Evolutionary conservation across 2,113 vertebrate species (phyloP), one percentile per base, ranked within the genome.

Genomic region (Nansenia antarctica): DNA sequence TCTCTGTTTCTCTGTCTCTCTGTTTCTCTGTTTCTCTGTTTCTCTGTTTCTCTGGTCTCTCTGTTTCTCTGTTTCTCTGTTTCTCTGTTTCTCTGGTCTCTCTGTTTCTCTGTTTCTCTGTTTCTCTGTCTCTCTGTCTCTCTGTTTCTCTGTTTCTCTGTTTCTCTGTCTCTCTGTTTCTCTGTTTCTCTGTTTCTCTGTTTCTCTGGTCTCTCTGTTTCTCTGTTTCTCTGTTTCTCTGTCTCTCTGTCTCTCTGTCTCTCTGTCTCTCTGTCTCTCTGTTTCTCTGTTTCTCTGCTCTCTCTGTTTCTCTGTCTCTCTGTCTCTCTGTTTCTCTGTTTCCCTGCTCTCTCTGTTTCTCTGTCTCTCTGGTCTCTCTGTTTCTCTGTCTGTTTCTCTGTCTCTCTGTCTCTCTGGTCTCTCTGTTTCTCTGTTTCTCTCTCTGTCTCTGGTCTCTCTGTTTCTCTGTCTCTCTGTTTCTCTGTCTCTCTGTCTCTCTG

Each of bases 321-420:
- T 58, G 37, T 27, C 53, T 54, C 22, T 24, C 24, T 54, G 8
- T 27, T 55, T n/a, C n/a, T 8, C 11, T 37, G 9, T 63, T 31
- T 59, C 5, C 52, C 30, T 39, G 9, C 35, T 60, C 35, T 18
- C 8, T 62, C 9, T 5, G 5, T n/a, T 5, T 37, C 47, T 45
- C 26, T 24, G 32, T 73, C 72, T 54, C 12, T 29, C 34, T 64
- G 5, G 11, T 52, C 67, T 73, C 20, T 72, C 45, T 60, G 27
- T 73, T 20, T 18, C 14, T 5, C 12, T 2, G 15, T 18, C 12
- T 18, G 39, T 42, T 18, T 15, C 18, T 11, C 39, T 42, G 39
- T n/a, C n/a, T 8, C 45, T 49, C 45, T 49, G n/a, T n/a, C n/a
- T n/a, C n/a, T 2, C 45, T 49, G 1, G 7, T 22, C 14, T 49